Evolutionary conservation across 2,797 vertebrate species (phyloP).

Genomic region (Ceryle rudis): DNA sequence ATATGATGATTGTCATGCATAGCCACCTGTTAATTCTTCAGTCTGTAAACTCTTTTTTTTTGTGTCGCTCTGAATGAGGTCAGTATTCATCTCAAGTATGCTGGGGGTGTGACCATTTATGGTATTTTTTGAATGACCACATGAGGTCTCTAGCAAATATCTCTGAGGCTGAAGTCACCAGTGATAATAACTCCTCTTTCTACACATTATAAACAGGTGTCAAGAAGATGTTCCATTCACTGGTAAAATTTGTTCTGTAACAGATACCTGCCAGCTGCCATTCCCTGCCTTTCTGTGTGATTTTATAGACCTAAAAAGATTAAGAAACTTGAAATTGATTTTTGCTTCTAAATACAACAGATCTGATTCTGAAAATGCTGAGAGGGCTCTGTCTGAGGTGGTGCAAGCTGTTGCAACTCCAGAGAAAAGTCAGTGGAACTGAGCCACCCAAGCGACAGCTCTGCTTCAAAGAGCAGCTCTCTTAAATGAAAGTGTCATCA

Average conservation of each 20-base stretch:
- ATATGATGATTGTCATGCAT: not conserved
- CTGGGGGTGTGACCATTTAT: conserved; percentile 11
- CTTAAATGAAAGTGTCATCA: not conserved
- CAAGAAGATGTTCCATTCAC: conserved; percentile 69
- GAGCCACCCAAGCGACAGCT: not conserved
- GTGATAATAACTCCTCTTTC: conserved; percentile 50
- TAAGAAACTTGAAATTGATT: conserved; percentile 71
- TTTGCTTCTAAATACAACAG: conserved; percentile 66
- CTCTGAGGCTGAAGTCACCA: conserved; percentile 62
- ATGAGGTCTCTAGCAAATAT: conserved; percentile 50
- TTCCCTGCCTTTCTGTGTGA: conserved; percentile 48
- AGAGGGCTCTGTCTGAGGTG: conserved; percentile 31
- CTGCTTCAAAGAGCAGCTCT: not conserved
- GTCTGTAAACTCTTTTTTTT: not conserved
- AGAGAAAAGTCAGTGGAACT: not conserved
- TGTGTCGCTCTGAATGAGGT: not conserved
- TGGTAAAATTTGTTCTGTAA: conserved; percentile 63
- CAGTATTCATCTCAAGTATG: conserved; percentile 19
- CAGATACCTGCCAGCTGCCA: conserved; percentile 72
- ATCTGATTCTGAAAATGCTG: conserved; percentile 53
- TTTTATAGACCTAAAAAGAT: conserved; percentile 67
- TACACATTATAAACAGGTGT: conserved; percentile 58
- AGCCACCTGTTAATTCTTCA: conserved; percentile 46
- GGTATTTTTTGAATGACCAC: conserved; percentile 62
- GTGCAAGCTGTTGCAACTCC: conserved; percentile 9